phyloP scores from a whole-genome alignment of 2,113 vertebrate genomes.

The Salvelinus fontinalis region DNA sequence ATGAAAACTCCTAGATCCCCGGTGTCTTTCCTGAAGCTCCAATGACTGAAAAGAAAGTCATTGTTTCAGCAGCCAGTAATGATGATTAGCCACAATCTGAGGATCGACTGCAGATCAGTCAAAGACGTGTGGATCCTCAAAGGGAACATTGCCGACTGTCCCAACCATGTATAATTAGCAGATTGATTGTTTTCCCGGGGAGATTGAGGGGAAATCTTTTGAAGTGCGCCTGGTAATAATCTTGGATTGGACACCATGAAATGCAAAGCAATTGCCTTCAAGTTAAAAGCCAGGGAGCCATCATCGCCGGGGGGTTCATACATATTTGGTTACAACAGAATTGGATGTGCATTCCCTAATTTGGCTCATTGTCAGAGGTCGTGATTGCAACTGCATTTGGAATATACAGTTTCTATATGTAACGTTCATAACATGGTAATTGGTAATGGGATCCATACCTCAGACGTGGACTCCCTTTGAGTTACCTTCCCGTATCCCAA shows the following conservation, averaged over 20 bases:
- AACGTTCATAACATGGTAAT: too few species aligned
- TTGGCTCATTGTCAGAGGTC: conserved; percentile 19
- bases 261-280: conserved; percentile 31
- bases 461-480: too few species aligned
- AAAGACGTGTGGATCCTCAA: conserved; percentile 70
- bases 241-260: conserved; percentile 40
- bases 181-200: conserved; percentile 66
- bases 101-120: conserved; percentile 78
- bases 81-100: conserved; percentile 75
- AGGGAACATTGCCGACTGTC: conserved; percentile 59
- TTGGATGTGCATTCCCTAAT: conserved; percentile 6
- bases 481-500: too few species aligned
- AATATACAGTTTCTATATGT: too few species aligned
- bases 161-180: conserved; percentile 59
- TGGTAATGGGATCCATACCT: too few species aligned
- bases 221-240: conserved; percentile 67
- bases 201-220: conserved; percentile 65
- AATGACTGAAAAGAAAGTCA: conserved; percentile 72
- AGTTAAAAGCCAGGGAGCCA: conserved; percentile 35
- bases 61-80: conserved; percentile 70
- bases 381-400: not conserved
- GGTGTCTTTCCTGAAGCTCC: conserved; percentile 69
- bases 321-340: conserved; percentile 32
- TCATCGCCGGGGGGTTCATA: not conserved
- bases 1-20: conserved; percentile 64